phyloP scores from a whole-genome alignment of 1,140 invertebrate species.

The Dendroctonus valens region DNA sequence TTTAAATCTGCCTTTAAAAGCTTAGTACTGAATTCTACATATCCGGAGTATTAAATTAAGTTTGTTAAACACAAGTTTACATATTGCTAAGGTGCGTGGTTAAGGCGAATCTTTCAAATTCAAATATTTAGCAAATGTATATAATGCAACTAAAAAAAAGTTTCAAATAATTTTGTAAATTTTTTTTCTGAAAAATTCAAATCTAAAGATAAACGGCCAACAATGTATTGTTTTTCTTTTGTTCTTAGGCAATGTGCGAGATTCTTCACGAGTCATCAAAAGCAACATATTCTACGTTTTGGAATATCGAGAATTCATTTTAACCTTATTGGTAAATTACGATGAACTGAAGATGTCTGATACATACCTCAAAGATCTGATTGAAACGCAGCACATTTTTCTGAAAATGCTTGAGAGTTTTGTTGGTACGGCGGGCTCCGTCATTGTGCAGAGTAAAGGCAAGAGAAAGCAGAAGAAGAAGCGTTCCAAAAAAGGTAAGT shows the following conservation, averaged over 20 bases:
- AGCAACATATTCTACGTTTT: slow-evolving; percentile 91
- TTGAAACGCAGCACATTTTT: slow-evolving; percentile 89
- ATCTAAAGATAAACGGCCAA: neutral
- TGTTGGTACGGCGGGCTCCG: slow-evolving; percentile 63
- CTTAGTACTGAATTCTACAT: too few relatives aligned
- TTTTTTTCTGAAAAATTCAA: too few relatives aligned
- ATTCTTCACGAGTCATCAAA: slow-evolving; percentile 82
- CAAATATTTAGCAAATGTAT: too few relatives aligned
- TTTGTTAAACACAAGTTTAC: too few relatives aligned
- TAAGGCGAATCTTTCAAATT: too few relatives aligned
- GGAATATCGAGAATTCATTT: slow-evolving; percentile 90
- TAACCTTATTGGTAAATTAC: slow-evolving; percentile 76
- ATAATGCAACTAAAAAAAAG: too few relatives aligned
- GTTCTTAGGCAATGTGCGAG: slow-evolving; percentile 55
- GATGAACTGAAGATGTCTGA: slow-evolving; percentile 86
- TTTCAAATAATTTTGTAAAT: too few relatives aligned
- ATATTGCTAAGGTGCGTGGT: too few relatives aligned
- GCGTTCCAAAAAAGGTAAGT: slow-evolving; percentile 31
- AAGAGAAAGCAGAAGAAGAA: slow-evolving; percentile 55
- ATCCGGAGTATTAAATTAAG: too few relatives aligned
- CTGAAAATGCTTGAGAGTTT: slow-evolving; percentile 87
- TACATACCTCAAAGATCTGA: slow-evolving; percentile 80
- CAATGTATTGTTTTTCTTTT: neutral
- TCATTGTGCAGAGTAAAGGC: slow-evolving; percentile 69
- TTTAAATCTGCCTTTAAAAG: too few relatives aligned